phyloP scores from a whole-genome alignment of 2,888 invertebrate species.

The Opisthograptis luteolata region DNA sequence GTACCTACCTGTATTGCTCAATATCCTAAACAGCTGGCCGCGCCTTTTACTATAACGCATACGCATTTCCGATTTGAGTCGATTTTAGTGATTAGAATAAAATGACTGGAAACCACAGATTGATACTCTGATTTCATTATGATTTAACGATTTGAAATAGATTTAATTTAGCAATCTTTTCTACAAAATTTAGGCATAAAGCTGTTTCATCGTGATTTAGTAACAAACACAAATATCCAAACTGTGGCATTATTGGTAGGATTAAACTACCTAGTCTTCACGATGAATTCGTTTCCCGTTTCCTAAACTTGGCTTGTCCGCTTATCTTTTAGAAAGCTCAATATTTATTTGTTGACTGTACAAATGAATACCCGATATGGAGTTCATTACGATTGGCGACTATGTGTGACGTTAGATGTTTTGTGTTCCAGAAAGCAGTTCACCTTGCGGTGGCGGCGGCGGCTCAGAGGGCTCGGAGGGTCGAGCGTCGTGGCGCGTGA shows the following conservation, averaged over 20 bases:
- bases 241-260: too few species aligned
- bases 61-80: constrained; percentile 25
- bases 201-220: too few species aligned
- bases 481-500: constrained; percentile 94
- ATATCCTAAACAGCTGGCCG: constrained; percentile 29
- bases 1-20: constrained; percentile 31
- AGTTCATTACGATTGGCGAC: constrained; percentile 1
- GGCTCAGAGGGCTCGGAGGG: constrained; percentile 89
- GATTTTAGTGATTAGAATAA: too few species aligned
- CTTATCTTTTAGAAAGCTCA: neutral
- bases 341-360: neutral
- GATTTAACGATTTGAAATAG: too few species aligned
- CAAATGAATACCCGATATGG: constrained; percentile 5
- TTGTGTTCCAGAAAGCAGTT: constrained; percentile 88
- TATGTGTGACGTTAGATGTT: constrained; percentile 22
- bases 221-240: too few species aligned
- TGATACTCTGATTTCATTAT: too few species aligned
- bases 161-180: too few species aligned
- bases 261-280: neutral
- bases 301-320: neutral
- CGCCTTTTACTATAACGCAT: constrained; percentile 24
- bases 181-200: too few species aligned
- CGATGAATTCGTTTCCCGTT: neutral
- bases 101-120: too few species aligned
- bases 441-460: constrained; percentile 89